These are phyloP conservation scores for Syngnathoides biaculeatus DNA, from an alignment of 2,113 vertebrate genomes.

Conservation along the genomic window DNA sequence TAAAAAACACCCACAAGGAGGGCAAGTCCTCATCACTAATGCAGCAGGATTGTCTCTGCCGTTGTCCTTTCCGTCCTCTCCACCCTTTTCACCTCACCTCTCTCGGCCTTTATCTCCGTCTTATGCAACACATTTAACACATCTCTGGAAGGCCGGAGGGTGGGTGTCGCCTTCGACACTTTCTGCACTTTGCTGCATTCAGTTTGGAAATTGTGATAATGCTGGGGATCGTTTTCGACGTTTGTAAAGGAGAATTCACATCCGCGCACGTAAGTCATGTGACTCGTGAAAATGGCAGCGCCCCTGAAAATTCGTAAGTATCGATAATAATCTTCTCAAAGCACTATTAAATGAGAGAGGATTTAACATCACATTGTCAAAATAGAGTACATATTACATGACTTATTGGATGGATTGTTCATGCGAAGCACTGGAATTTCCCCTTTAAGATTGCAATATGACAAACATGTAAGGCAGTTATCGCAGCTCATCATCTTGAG, in stretches of 20 bases:
- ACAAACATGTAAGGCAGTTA: not conserved
- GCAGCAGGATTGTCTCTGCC: conserved; percentile 48
- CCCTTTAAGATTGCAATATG: not conserved
- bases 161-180: not conserved
- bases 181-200: not conserved
- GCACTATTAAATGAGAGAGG: too few species aligned
- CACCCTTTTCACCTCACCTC: conserved; percentile 7
- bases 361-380: not conserved
- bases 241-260: too few species aligned
- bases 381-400: too few species aligned
- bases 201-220: not conserved
- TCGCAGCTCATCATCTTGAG: not conserved
- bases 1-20: conserved; percentile 48
- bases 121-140: conserved; percentile 20
- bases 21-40: conserved; percentile 53
- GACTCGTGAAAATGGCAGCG: too few species aligned
- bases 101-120: conserved; percentile 11
- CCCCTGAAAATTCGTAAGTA: too few species aligned
- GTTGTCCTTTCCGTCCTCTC: conserved; percentile 24
- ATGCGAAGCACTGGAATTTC: too few species aligned
- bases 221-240: too few species aligned
- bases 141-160: not conserved
- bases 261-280: too few species aligned
- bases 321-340: too few species aligned
- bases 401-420: too few species aligned